A percentile compares a stretch with the other conserved stretches of the same genome.
These are phyloP conservation scores for Spisula subtruncata DNA, from an alignment of 2,888 invertebrate genomes.

Conservation along the genomic window DNA sequence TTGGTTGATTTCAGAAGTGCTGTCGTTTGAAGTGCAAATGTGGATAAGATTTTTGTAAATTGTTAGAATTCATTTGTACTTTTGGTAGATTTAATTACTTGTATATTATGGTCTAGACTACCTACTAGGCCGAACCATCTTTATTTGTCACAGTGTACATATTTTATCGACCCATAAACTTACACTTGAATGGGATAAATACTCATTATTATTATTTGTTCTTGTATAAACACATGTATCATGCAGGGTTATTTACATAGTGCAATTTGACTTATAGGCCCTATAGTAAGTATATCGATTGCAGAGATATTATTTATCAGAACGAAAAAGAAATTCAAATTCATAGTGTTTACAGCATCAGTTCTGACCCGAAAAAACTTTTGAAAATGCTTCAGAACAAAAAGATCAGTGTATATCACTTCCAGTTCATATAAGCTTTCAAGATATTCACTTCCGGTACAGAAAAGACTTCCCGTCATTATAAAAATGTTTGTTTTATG, in stretches of 20 bases:
- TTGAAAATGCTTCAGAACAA: no score
- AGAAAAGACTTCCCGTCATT: no score
- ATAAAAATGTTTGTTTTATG: no score
- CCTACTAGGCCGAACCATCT: not conserved
- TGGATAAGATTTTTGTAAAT: conserved; percentile 28
- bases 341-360: no score
- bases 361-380: no score
- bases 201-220: not conserved
- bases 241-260: not conserved
- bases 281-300: no score
- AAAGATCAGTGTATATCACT: no score
- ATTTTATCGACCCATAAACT: not conserved
- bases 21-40: conserved; percentile 44
- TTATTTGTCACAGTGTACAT: conserved; percentile 14
- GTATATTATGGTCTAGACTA: not conserved
- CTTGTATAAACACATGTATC: not conserved
- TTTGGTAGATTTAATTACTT: conserved; percentile 14
- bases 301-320: no score
- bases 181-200: not conserved
- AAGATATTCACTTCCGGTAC: no score
- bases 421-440: no score
- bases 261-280: no score
- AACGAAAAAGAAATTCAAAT: no score
- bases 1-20: conserved; percentile 36
- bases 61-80: conserved; percentile 14